Conservation (phyloP, 2,797 vertebrate genomes). For the Pangasius macronema region DNA sequence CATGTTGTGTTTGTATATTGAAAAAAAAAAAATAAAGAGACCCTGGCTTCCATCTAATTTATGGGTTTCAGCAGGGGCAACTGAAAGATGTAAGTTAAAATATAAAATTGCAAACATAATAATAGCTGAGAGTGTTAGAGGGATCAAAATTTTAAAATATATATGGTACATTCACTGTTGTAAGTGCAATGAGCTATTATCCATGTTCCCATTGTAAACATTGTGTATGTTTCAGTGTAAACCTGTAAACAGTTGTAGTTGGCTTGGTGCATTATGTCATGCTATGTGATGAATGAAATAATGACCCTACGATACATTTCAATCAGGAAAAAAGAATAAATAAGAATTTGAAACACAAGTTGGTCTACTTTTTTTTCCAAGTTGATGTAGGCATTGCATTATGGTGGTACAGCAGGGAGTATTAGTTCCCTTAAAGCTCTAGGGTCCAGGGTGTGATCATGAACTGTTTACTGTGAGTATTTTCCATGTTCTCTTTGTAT, state of each 20-base stretch:
- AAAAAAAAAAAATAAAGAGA: conserved; percentile 66
- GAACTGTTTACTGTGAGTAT: neutral
- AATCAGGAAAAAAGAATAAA: conserved; percentile 92
- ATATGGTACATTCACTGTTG: conserved; percentile 85
- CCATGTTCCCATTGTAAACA: conserved; percentile 90
- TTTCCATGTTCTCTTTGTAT: neutral
- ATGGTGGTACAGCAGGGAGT: neutral
- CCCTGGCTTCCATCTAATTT: conserved; percentile 72
- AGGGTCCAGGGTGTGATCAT: too few relatives aligned
- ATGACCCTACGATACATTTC: conserved; percentile 90
- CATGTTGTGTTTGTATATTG: conserved; percentile 80
- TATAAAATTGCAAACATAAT: conserved; percentile 71
- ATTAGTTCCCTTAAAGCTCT: neutral
- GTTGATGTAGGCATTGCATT: neutral
- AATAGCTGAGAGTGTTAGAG: conserved; percentile 64
- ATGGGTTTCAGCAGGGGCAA: conserved; percentile 54
- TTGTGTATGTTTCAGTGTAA: conserved; percentile 94
- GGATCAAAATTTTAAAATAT: conserved; percentile 61
- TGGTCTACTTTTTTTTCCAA: neutral
- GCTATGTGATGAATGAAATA: conserved; percentile 95
- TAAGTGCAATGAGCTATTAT: conserved; percentile 90
- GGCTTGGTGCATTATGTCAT: conserved; percentile 90
- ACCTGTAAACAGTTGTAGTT: conserved; percentile 95
- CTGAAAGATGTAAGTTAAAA: conserved; percentile 55
- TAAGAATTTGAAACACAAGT: conserved; percentile 62